Percentiles rank a stretch among this genome's conserved stretches.
phyloP scores from a whole-genome alignment of 2,888 invertebrate genomes.

The Drosophila prostipennis region DNA sequence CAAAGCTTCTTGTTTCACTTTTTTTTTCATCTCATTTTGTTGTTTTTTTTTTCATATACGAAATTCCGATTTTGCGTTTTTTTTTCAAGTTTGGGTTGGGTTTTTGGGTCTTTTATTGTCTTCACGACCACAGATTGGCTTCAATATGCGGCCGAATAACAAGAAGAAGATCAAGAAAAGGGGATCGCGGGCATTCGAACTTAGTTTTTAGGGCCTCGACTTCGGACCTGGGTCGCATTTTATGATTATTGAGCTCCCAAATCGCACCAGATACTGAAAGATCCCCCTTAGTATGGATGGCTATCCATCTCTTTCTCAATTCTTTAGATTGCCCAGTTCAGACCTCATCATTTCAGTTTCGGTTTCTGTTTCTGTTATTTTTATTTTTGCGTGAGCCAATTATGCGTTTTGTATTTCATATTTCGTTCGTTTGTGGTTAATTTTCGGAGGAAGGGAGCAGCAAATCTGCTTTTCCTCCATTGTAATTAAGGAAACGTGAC shows the following conservation, averaged over 20 bases:
- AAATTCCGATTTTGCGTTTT: constrained; percentile 65
- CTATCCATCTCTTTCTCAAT: constrained; percentile 69
- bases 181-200: constrained; percentile 46
- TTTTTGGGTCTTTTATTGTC: constrained; percentile 66
- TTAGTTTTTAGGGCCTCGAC: constrained; percentile 56
- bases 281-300: constrained; percentile 24
- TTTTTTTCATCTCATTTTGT: constrained; percentile 19
- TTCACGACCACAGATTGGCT: constrained; percentile 75
- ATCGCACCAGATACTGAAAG: constrained; percentile 45
- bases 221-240: constrained; percentile 55
- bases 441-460: not conserved
- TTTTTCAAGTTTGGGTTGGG: constrained; percentile 43
- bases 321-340: constrained; percentile 49
- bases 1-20: constrained; percentile 39
- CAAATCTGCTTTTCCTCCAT: constrained; percentile 66
- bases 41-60: constrained; percentile 58
- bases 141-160: constrained; percentile 58
- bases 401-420: constrained; percentile 73
- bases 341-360: constrained; percentile 32
- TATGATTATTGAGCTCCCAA: constrained; percentile 69
- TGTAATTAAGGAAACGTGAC: constrained; percentile 80
- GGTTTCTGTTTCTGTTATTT: constrained; percentile 36
- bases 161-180: constrained; percentile 24
- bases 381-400: constrained; percentile 79
- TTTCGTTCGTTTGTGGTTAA: constrained; percentile 62